A percentile compares a stretch with the other conserved stretches of the same genome.
These are phyloP conservation scores for Grus americana DNA, from an alignment of 2,113 vertebrate species.

Conservation along the genomic window DNA sequence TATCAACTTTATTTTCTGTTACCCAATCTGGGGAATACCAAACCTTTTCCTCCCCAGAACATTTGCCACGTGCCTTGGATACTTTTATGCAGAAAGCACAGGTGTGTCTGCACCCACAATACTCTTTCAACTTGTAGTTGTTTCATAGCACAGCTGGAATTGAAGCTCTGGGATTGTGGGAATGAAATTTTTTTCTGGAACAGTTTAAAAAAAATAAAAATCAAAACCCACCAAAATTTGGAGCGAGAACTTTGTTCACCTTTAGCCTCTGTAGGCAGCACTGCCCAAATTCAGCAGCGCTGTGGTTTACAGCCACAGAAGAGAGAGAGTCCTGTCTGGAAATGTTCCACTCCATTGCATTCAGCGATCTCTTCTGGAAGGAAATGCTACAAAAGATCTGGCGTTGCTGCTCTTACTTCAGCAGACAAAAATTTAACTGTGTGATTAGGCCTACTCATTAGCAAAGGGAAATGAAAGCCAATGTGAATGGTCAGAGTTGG, in stretches of 20 bases:
- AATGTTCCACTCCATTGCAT: neutral
- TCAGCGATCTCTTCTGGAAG: neutral
- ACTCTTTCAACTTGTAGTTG: neutral
- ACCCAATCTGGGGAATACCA: neutral
- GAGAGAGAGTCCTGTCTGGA: neutral
- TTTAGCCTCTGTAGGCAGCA: neutral
- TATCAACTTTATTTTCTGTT: neutral
- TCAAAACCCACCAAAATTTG: fast-evolving
- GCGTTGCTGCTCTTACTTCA: neutral
- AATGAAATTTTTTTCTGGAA: neutral
- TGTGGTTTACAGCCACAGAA: neutral
- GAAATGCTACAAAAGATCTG: neutral
- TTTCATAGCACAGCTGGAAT: neutral
- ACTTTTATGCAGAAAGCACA: fast-evolving
- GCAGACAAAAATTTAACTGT: neutral
- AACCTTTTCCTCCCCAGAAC: neutral
- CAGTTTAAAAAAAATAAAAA: neutral
- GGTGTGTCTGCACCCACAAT: neutral
- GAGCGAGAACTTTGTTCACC: neutral
- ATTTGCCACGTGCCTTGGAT: neutral
- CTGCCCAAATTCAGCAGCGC: neutral
- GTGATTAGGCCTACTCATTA: neutral
- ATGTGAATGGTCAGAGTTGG: neutral
- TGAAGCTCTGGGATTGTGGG: neutral
- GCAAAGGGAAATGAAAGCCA: neutral